Evolutionary conservation across 2,888 invertebrate genomes (phyloP), one percentile per base, ranked within the genome.

Genomic region (Crocallis elinguaria): DNA sequence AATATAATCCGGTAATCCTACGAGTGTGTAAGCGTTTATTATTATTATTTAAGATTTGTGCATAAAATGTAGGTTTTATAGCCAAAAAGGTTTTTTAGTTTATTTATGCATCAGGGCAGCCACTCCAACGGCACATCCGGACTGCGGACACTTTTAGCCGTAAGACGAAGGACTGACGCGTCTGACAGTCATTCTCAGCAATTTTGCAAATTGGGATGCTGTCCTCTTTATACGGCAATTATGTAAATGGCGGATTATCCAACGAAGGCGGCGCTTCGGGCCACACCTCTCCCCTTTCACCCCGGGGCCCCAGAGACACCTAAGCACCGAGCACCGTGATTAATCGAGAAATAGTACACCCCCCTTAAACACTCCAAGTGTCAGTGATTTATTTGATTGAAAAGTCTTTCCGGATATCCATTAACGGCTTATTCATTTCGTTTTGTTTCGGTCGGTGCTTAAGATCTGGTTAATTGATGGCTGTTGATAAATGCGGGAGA

Each of bases 201-300:
- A 92, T 92, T 92, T 92, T 82, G 82, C 86, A 92, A 92, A 92
- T 92, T 92, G 92, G 86, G 82, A 88, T 88, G 84, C 86, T 84
- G 82, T 88, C 84, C 82, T 91, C 91, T 92, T 92, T 92, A 92
- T 90, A 85, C 87, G 84, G 86, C 90, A 92, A 92, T 92, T 92
- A 92, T 92, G 91, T 90, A 92, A 92, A 92, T 92, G 89, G 90
- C 79, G 88, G 91, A 92, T 92, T 91, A 91, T 87, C 86, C 82
- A 71, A 75, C 75, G 84, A 84, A 84, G 88, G 89, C 86, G 88
- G 86, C 71, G 82, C 84, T 77, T 75, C 68, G 79, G 75, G 84
- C 84, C 85, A 83, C 86, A 77, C 87, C 83, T 75, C 78, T 79
- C 84, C 82, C 85, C 86, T 84, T 83, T 82, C 82, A 73, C 80